A percentile compares a stretch with the other conserved stretches of the same genome.
These are phyloP conservation scores for Blastomussa wellsi DNA, from an alignment of 92 coral and sea anemone genomes.

Conservation along the genomic window DNA sequence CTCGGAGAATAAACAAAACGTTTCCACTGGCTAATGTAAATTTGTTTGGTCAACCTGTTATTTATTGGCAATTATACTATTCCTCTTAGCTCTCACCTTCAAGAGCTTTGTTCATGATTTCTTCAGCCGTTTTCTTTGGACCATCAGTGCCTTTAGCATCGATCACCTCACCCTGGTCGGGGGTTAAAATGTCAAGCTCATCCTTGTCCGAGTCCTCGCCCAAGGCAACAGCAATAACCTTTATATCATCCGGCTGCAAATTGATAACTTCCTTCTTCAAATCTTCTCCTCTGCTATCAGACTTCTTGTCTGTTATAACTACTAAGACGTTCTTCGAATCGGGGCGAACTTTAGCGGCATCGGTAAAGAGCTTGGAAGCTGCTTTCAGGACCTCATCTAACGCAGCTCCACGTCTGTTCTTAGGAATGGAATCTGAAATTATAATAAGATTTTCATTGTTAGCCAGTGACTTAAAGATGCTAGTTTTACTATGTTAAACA, in stretches of 20 bases:
- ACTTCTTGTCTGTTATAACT: slow-evolving; percentile 69
- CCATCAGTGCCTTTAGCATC: slow-evolving; percentile 62
- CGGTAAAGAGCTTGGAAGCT: slow-evolving; percentile 49
- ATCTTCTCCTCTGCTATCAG: slow-evolving; percentile 64
- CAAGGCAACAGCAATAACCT: slow-evolving; percentile 68
- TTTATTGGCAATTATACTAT: background rate
- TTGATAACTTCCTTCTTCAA: slow-evolving; percentile 47
- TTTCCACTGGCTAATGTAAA: background rate
- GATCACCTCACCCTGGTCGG: slow-evolving; percentile 62
- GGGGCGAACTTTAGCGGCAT: slow-evolving; percentile 59
- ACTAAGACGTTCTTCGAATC: slow-evolving; percentile 79
- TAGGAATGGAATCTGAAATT: slow-evolving; percentile 20
- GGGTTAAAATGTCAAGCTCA: slow-evolving; percentile 57
- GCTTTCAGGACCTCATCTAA: slow-evolving; percentile 51
- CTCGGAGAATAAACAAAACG: background rate
- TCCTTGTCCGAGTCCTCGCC: slow-evolving; percentile 69
- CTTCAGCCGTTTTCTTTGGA: slow-evolving; percentile 45
- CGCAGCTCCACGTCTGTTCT: slow-evolving; percentile 49
- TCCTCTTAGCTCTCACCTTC: slow-evolving; percentile 18
- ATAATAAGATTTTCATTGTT: background rate
- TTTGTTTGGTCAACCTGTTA: background rate
- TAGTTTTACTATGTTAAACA: background rate
- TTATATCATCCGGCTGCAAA: slow-evolving; percentile 48
- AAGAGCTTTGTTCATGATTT: slow-evolving; percentile 68
- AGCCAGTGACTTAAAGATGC: background rate